Evolutionary conservation across 2,797 vertebrate genomes (phyloP).

Genomic region (Limosa lapponica): DNA sequence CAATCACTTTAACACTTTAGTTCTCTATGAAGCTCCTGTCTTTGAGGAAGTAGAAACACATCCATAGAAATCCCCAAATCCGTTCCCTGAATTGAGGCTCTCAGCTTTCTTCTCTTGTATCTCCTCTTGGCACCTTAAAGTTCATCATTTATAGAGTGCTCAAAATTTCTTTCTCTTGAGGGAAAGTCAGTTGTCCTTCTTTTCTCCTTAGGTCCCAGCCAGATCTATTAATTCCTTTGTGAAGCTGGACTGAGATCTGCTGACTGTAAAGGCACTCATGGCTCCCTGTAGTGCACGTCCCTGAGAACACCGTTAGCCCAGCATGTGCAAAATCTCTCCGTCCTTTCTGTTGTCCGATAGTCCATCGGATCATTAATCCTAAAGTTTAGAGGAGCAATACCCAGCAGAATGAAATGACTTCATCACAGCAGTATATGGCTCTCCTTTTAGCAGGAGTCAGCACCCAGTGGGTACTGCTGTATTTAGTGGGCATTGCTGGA

Average conservation of each 20-base stretch:
- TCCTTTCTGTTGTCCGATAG: not conserved
- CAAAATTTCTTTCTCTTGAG: not conserved
- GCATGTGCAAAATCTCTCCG: not conserved
- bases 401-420: not conserved
- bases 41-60: not conserved
- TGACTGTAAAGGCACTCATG: not conserved
- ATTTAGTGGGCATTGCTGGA: not conserved
- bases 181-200: not conserved
- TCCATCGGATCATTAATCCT: accelerated
- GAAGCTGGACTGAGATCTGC: not conserved
- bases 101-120: not conserved
- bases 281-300: accelerated
- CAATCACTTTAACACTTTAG: not conserved
- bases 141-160: not conserved
- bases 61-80: not conserved
- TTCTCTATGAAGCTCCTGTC: not conserved
- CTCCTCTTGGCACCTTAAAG: not conserved
- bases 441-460: not conserved
- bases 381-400: not conserved
- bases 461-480: not conserved
- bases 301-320: accelerated
- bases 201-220: not conserved
- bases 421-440: not conserved
- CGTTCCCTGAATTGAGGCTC: not conserved
- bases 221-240: not conserved